Evolutionary conservation across 2,888 invertebrate genomes (phyloP).

Genomic region (Amiota mariae): DNA sequence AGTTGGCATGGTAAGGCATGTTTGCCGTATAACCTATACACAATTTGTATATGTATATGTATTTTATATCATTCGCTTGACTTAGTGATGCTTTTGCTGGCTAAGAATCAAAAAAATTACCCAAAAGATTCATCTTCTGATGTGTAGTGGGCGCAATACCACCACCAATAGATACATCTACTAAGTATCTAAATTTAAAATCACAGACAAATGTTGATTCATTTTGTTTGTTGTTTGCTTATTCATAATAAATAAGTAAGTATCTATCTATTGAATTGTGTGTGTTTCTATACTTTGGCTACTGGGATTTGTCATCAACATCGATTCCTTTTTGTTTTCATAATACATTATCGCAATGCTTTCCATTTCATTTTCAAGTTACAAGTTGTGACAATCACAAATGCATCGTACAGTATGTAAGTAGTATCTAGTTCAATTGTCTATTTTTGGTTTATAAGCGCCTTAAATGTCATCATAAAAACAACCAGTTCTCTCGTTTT

Average conservation of each 20-base stretch:
- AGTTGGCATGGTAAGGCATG: neutral
- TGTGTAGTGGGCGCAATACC: neutral
- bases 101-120: constrained; percentile 1
- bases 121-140: neutral
- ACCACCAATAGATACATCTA: constrained; percentile 18
- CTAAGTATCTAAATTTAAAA: constrained; percentile 62
- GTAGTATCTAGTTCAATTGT: neutral
- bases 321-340: too few species aligned
- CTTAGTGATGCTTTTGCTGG: neutral
- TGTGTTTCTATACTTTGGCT: too few species aligned
- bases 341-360: too few species aligned
- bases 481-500: neutral
- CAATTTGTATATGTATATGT: too few species aligned
- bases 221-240: constrained; percentile 53
- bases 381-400: neutral
- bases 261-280: too few species aligned
- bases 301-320: too few species aligned
- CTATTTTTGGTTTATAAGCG: constrained; percentile 4
- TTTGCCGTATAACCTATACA: neutral
- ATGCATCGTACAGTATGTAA: too few species aligned
- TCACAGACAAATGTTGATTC: constrained; percentile 52
- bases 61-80: constrained; percentile 1
- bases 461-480: constrained; percentile 11
- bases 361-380: too few species aligned
- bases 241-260: constrained; percentile 49